These are phyloP conservation scores for Martes martes DNA, from an alignment of 2,113 vertebrate genomes.

Conservation along the genomic window DNA sequence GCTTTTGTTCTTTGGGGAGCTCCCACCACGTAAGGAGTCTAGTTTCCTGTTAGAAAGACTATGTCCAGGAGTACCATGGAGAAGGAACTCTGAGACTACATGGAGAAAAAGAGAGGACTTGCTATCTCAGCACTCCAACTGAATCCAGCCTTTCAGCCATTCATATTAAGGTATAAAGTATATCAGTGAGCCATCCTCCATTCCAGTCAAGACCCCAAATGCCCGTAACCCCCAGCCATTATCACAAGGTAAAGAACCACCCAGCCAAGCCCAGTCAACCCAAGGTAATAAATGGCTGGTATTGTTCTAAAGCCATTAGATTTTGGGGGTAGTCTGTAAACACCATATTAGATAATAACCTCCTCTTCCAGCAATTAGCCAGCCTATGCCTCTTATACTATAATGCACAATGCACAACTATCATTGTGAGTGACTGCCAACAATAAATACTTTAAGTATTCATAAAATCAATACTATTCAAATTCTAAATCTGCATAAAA, in stretches of 20 bases:
- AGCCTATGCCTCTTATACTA: not conserved
- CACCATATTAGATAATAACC: not conserved
- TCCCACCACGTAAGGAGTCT: not conserved
- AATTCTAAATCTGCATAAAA: not conserved
- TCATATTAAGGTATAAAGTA: not conserved
- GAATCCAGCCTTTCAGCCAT: not conserved
- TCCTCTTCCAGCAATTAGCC: not conserved
- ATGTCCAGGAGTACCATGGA: not conserved
- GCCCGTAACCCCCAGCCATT: not conserved
- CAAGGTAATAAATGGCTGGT: not conserved
- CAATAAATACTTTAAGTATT: constrained; percentile 1
- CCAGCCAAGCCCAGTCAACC: not conserved
- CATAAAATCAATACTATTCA: not conserved
- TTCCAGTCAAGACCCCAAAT: not conserved
- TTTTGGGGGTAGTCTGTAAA: not conserved
- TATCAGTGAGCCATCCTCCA: not conserved
- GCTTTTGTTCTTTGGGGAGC: not conserved
- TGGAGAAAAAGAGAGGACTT: not conserved
- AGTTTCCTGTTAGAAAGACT: not conserved
- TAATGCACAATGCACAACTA: not conserved
- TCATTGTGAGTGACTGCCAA: not conserved
- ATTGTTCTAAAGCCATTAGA: not conserved
- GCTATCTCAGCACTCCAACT: not conserved
- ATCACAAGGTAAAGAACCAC: not conserved
- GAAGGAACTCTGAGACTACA: not conserved